Conservation (phyloP, 1,140 invertebrate genomes). For the Octopus bimaculoides region DNA sequence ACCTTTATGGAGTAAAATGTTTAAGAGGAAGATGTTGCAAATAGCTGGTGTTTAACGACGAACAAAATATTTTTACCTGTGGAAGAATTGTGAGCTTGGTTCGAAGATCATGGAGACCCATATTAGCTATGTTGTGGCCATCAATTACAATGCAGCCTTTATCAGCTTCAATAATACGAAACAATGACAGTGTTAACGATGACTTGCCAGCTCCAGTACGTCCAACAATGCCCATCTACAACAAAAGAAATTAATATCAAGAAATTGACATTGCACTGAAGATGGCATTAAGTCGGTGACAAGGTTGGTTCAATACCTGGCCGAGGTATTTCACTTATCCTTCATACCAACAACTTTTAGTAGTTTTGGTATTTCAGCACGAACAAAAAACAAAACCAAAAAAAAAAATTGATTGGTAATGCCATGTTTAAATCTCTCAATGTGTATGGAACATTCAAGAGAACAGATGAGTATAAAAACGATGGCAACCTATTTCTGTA, state of each 20-base stretch:
- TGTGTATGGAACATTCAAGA: too few species aligned
- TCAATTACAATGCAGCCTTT: conserved; percentile 30
- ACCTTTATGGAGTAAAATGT: not conserved
- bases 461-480: too few species aligned
- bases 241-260: not conserved
- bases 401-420: too few species aligned
- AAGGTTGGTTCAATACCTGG: too few species aligned
- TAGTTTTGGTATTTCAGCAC: too few species aligned
- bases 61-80: conserved; percentile 23
- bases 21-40: not conserved
- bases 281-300: too few species aligned
- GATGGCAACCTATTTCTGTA: too few species aligned
- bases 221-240: conserved; percentile 60
- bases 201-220: conserved; percentile 62
- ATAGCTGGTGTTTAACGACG: not conserved
- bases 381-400: too few species aligned
- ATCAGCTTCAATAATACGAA: conserved; percentile 57
- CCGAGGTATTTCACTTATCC: too few species aligned
- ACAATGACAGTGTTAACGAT: conserved; percentile 60
- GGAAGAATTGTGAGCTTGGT: conserved; percentile 33
- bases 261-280: not conserved
- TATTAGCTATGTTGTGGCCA: conserved; percentile 24
- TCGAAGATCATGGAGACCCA: conserved; percentile 33
- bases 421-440: too few species aligned
- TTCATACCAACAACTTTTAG: too few species aligned